Percentiles rank a stretch among this genome's conserved stretches.
phyloP scores from a whole-genome alignment of 2,113 vertebrate genomes.

The Rhinoderma darwinii region DNA sequence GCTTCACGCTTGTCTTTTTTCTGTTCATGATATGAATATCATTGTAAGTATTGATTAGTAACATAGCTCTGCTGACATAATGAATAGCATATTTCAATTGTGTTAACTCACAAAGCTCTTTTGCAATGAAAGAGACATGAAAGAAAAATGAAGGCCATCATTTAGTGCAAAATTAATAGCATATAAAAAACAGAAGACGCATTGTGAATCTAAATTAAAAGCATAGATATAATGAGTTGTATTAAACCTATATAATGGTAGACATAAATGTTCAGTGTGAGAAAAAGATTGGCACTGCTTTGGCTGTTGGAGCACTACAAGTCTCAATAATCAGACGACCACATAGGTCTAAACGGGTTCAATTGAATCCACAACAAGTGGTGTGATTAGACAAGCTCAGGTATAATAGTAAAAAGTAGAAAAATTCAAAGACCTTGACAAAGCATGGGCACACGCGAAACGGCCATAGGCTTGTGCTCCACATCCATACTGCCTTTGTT shows the following conservation, averaged over 20 bases:
- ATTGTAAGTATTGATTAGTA: conserved; percentile 48
- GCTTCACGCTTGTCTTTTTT: conserved; percentile 25
- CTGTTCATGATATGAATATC: conserved; percentile 37
- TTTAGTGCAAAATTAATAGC: neutral
- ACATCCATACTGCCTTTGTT: too few relatives aligned
- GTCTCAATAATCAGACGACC: too few relatives aligned
- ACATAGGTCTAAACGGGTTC: too few relatives aligned
- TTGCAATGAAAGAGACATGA: neutral
- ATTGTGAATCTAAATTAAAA: neutral
- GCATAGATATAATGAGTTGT: neutral
- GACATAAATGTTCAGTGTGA: too few relatives aligned
- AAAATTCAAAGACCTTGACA: too few relatives aligned
- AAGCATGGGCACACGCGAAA: too few relatives aligned
- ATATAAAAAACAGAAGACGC: neutral
- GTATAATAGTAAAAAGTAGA: too few relatives aligned
- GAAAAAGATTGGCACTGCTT: too few relatives aligned
- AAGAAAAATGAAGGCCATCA: neutral
- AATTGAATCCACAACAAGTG: too few relatives aligned
- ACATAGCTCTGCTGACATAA: conserved; percentile 20
- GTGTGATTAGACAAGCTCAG: too few relatives aligned
- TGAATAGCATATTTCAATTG: conserved; percentile 24
- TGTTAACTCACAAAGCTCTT: neutral
- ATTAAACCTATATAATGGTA: neutral
- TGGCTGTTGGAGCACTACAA: too few relatives aligned
- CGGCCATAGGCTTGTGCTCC: too few relatives aligned